These are phyloP conservation scores for Hydractinia symbiolongicarpus DNA, from an alignment of 30 jellyfish, hydroid and myxozoan genomes.

Conservation along the genomic window DNA sequence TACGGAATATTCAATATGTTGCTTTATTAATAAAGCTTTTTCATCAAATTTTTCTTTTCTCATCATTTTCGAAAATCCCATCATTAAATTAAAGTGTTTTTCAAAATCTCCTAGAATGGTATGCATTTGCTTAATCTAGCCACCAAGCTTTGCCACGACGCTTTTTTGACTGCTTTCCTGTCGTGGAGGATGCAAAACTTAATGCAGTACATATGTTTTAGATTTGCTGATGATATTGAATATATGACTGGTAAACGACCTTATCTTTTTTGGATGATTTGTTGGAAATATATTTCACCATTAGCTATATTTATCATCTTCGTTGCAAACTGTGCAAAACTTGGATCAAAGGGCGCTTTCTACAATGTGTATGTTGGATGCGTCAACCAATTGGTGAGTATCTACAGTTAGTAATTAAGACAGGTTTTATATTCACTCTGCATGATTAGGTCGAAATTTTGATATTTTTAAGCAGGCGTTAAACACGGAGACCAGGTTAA, in stretches of 20 bases:
- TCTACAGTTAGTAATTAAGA: no score
- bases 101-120: no score
- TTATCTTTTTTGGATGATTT: slow-evolving; percentile 68
- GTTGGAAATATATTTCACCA: slow-evolving; percentile 97
- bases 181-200: no score
- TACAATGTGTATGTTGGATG: slow-evolving; percentile 96
- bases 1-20: not conserved
- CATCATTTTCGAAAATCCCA: no score
- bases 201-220: not conserved
- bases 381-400: slow-evolving; percentile 27
- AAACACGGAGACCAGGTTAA: no score
- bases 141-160: no score
- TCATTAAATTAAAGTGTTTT: no score
- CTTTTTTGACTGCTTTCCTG: no score
- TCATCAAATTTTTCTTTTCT: not conserved
- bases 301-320: slow-evolving; percentile 72
- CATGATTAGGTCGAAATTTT: no score
- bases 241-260: slow-evolving; percentile 98
- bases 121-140: no score
- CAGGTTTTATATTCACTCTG: no score
- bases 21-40: not conserved
- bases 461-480: no score
- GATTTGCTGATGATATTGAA: slow-evolving; percentile 94
- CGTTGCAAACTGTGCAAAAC: slow-evolving; percentile 68
- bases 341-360: slow-evolving; percentile 42